Evolutionary conservation across 2,888 invertebrate genomes (phyloP).

Genomic region (Melolontha melolontha): DNA sequence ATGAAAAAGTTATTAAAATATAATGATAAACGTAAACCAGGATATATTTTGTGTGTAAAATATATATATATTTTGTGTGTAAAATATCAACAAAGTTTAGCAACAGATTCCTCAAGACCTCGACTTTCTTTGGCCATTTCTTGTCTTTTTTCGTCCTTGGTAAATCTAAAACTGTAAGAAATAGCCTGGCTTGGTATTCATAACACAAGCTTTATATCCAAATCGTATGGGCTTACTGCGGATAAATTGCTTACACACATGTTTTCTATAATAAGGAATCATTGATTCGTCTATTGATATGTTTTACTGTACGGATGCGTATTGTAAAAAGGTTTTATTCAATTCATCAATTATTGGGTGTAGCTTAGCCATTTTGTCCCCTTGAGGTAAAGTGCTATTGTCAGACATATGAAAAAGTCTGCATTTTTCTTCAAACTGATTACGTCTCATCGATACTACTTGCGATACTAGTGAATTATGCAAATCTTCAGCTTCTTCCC

Average conservation of each 20-base stretch:
- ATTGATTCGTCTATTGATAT: conserved; percentile 8
- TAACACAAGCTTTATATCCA: conserved; percentile 3
- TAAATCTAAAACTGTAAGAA: not conserved
- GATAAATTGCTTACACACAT: conserved; percentile 2
- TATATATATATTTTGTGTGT: too few relatives aligned
- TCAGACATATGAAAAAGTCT: not conserved
- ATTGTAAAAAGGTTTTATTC: not conserved
- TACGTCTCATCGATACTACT: conserved; percentile 1
- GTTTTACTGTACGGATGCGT: not conserved
- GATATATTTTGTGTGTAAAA: too few relatives aligned
- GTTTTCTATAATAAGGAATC: conserved; percentile 10
- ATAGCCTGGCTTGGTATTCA: not conserved
- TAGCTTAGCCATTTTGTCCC: too few relatives aligned
- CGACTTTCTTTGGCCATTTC: not conserved
- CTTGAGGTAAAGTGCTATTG: not conserved
- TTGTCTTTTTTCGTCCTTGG: not conserved
- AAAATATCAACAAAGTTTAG: not conserved
- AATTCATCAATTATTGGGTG: not conserved
- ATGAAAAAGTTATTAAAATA: not conserved
- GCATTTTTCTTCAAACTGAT: conserved; percentile 4
- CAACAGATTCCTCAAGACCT: not conserved
- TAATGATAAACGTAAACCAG: not conserved
- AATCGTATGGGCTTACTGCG: conserved; percentile 4
- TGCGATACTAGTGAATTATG: not conserved
- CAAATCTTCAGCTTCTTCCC: not conserved